Evolutionary conservation across 2,797 vertebrate genomes (phyloP).

Genomic region (Lindbergichthys nudifrons): DNA sequence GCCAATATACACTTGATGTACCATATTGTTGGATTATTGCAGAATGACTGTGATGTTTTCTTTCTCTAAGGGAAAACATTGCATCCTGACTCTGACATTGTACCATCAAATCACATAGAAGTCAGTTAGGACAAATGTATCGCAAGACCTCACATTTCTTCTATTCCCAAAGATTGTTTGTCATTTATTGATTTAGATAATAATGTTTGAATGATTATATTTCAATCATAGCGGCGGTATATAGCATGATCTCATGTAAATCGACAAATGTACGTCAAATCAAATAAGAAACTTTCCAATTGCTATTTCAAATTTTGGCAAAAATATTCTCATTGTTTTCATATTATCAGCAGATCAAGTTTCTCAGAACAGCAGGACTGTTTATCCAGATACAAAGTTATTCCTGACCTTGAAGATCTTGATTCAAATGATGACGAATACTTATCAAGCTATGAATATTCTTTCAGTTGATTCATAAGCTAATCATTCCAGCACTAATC

Average conservation of each 20-base stretch:
- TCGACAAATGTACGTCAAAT: background rate
- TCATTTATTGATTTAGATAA: background rate
- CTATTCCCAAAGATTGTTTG: background rate
- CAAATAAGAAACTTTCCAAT: background rate
- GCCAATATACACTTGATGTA: background rate
- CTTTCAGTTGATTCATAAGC: background rate
- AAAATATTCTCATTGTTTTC: conserved; percentile 1
- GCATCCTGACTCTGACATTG: background rate
- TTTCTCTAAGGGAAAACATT: background rate
- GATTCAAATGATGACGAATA: background rate
- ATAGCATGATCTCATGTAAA: background rate
- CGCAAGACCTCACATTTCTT: too few relatives aligned
- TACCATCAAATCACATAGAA: background rate
- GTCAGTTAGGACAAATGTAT: background rate
- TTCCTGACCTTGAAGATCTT: background rate
- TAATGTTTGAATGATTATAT: too few relatives aligned
- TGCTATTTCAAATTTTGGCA: conserved; percentile 4
- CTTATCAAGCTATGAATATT: background rate
- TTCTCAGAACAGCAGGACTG: background rate
- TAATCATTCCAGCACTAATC: conserved; percentile 1
- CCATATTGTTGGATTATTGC: background rate
- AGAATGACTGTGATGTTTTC: background rate
- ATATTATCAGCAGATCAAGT: background rate
- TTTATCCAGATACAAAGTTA: background rate
- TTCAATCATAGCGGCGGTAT: background rate